Evolutionary conservation across 2,888 invertebrate species (phyloP).

Genomic region (Sussaba pulchella): DNA sequence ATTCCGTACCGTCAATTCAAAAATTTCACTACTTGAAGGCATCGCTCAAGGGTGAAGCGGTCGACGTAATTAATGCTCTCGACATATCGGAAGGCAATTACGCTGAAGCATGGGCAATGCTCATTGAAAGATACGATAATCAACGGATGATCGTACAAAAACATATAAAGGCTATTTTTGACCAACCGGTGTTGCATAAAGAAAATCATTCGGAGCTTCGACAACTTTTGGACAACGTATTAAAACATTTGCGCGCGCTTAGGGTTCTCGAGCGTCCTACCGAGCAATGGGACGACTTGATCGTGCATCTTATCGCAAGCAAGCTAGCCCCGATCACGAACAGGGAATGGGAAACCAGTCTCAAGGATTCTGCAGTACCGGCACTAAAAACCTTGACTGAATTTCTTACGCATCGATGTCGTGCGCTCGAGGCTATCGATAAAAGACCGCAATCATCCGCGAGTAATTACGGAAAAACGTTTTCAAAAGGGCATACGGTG

Average conservation of each 20-base stretch:
- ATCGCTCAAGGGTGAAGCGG: slow-evolving; percentile 18
- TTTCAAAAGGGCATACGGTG: background rate
- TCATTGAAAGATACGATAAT: slow-evolving; percentile 39
- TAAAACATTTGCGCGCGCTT: slow-evolving; percentile 19
- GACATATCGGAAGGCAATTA: slow-evolving; percentile 37
- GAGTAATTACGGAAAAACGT: background rate
- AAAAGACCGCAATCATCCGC: background rate
- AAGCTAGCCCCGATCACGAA: background rate
- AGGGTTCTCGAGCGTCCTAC: background rate
- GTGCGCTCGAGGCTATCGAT: background rate
- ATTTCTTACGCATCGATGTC: background rate
- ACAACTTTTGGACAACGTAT: slow-evolving; percentile 7
- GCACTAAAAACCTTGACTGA: background rate
- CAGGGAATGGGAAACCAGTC: background rate
- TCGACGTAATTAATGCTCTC: slow-evolving; percentile 28
- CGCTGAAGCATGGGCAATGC: slow-evolving; percentile 36
- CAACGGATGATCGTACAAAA: slow-evolving; percentile 38
- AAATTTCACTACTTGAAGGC: slow-evolving; percentile 52
- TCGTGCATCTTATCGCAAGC: background rate
- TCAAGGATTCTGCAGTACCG: background rate
- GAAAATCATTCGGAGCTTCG: slow-evolving; percentile 26
- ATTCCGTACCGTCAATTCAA: slow-evolving; percentile 26
- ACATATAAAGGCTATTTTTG: slow-evolving; percentile 34
- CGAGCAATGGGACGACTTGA: background rate
- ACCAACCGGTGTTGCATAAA: slow-evolving; percentile 5